A percentile compares a stretch with the other conserved stretches of the same genome.
phyloP scores from a whole-genome alignment of 2,797 vertebrate genomes.

The Numenius phaeopus region DNA sequence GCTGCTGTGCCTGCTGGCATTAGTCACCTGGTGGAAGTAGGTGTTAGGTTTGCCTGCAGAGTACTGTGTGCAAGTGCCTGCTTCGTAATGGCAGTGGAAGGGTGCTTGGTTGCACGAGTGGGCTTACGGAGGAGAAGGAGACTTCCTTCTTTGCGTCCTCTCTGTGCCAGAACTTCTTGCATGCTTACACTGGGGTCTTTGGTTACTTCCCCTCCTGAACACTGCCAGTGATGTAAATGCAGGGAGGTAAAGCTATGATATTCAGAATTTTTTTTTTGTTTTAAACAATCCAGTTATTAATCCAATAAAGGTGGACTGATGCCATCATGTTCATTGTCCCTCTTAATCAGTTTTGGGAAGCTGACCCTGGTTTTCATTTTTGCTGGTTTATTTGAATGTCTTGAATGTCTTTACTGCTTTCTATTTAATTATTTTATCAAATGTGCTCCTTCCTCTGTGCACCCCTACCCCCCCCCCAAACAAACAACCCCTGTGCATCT shows the following conservation, averaged over 20 bases:
- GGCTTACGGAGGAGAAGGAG: background rate
- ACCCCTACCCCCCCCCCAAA: background rate
- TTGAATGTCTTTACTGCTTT: background rate
- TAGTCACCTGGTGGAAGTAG: background rate
- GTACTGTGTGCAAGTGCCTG: background rate
- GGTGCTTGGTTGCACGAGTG: background rate
- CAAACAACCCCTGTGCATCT: background rate
- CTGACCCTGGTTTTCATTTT: background rate
- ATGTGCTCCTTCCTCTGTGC: background rate
- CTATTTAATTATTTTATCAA: background rate
- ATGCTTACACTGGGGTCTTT: rapidly evolving
- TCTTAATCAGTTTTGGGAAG: background rate
- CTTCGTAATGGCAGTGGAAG: rapidly evolving
- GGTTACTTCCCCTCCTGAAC: background rate
- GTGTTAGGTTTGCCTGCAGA: rapidly evolving
- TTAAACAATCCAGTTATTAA: background rate
- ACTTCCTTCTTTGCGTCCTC: background rate
- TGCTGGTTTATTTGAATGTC: background rate
- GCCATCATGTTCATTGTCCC: background rate
- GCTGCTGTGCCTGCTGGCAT: background rate
- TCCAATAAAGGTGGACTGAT: rapidly evolving
- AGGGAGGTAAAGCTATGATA: background rate
- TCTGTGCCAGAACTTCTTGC: background rate
- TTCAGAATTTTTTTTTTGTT: background rate
- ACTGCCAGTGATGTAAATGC: background rate